Percentiles rank a stretch among this genome's conserved stretches.
Evolutionary conservation across 2,888 invertebrate species (phyloP).

Genomic region (Dryocosmus kuriphilus): DNA sequence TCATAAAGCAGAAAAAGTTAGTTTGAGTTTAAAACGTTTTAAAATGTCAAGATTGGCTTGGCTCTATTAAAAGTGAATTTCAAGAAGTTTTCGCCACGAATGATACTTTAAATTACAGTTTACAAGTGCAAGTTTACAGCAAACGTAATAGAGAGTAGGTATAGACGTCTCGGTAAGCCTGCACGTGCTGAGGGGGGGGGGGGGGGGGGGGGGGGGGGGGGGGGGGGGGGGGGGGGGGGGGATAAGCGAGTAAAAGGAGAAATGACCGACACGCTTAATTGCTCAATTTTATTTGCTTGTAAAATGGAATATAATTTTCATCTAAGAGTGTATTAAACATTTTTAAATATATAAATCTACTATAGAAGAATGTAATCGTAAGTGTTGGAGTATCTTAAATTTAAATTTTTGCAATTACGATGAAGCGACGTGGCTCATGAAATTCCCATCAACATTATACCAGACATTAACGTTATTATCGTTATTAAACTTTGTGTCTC

Average conservation of each 20-base stretch:
- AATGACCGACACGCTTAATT: conserved; percentile 22
- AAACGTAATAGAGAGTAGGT: conserved; percentile 32
- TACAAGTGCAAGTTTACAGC: conserved; percentile 23
- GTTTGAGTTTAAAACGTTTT: not conserved
- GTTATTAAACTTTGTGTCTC: conserved; percentile 23
- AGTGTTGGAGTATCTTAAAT: not conserved
- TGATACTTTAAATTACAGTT: conserved; percentile 21
- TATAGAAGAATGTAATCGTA: not conserved
- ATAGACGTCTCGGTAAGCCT: conserved; percentile 13
- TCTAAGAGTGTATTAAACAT: not conserved
- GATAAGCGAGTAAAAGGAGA: conserved; percentile 31
- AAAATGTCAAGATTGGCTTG: not conserved
- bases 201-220: not conserved
- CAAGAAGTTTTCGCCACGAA: not conserved
- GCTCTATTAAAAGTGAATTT: conserved; percentile 10
- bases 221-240: not conserved
- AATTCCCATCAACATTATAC: not conserved
- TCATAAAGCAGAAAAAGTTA: too few relatives aligned
- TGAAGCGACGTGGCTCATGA: not conserved
- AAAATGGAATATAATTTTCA: not conserved
- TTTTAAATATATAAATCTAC: not conserved
- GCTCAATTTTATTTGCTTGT: not conserved
- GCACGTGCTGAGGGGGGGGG: conserved; percentile 32
- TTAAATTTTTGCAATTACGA: not conserved
- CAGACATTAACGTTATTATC: conserved; percentile 11